A percentile compares a stretch with the other conserved stretches of the same genome.
Conservation (phyloP, 1,140 invertebrate species). For the Aphaenogaster floridana region DNA sequence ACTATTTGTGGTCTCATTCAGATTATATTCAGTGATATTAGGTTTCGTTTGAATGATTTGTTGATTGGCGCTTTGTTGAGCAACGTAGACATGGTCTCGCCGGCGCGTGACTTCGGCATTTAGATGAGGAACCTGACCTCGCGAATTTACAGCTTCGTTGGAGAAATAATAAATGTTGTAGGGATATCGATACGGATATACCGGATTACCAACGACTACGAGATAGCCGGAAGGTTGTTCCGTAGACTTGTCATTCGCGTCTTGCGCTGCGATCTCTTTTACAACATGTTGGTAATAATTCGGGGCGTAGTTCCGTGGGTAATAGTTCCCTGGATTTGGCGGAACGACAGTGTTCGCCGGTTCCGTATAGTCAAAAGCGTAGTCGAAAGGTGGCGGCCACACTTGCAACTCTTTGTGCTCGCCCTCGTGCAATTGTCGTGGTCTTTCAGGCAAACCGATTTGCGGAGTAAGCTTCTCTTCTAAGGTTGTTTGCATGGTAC, state of each 20-base stretch:
- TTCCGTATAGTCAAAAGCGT: conserved; percentile 76
- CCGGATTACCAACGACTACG: conserved; percentile 27
- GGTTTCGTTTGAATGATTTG: background rate
- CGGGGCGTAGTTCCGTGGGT: background rate
- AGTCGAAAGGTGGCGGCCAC: conserved; percentile 82
- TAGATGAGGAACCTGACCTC: background rate
- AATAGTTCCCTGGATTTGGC: background rate
- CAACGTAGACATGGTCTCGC: background rate
- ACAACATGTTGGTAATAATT: conserved; percentile 39
- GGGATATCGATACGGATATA: background rate
- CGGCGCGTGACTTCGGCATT: background rate
- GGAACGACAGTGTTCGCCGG: conserved; percentile 43
- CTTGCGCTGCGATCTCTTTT: background rate
- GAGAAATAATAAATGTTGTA: conserved; percentile 40
- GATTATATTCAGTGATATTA: conserved; percentile 19
- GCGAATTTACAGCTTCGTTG: conserved; percentile 18
- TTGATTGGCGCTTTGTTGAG: background rate
- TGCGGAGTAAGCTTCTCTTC: conserved; percentile 56
- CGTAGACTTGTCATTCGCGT: conserved; percentile 14
- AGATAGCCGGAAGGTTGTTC: conserved; percentile 45
- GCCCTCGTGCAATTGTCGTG: conserved; percentile 75
- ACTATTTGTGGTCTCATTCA: background rate
- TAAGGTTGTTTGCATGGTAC: background rate
- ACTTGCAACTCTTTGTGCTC: conserved; percentile 76
- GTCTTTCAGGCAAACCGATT: conserved; percentile 55